Conservation (phyloP, 2,888 invertebrate species). For the Idaea aversata region DNA sequence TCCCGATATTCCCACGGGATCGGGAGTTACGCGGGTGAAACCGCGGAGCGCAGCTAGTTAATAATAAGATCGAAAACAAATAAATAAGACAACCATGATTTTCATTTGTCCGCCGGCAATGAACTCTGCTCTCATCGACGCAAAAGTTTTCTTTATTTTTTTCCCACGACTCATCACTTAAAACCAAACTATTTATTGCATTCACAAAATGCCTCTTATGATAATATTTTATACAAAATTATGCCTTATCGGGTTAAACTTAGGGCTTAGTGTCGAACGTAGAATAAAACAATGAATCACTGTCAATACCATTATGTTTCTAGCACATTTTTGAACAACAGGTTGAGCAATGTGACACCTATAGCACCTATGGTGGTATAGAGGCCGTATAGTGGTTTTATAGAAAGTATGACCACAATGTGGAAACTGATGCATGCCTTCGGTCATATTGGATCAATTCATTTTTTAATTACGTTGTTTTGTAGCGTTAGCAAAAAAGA, state of each 20-base stretch:
- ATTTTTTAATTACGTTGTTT: slow-evolving; percentile 57
- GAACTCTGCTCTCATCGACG: not conserved
- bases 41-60: too few species aligned
- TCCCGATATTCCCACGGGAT: too few species aligned
- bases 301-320: slow-evolving; percentile 1
- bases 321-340: slow-evolving; percentile 1
- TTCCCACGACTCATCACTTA: slow-evolving; percentile 1
- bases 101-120: not conserved
- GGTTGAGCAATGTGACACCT: slow-evolving; percentile 70
- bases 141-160: not conserved
- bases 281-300: not conserved
- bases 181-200: not conserved
- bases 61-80: not conserved
- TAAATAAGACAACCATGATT: not conserved
- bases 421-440: slow-evolving; percentile 67
- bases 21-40: too few species aligned
- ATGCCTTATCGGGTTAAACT: not conserved
- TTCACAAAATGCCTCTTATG: not conserved
- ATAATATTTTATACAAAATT: not conserved
- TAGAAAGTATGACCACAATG: slow-evolving; percentile 50
- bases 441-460: slow-evolving; percentile 69
- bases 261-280: not conserved
- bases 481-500: slow-evolving; percentile 43
- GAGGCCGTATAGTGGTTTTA: slow-evolving; percentile 24
- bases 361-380: not conserved